Percentiles rank a stretch among this genome's conserved stretches.
Conservation (phyloP, 2,113 vertebrate species). For the Emberiza fucata region DNA sequence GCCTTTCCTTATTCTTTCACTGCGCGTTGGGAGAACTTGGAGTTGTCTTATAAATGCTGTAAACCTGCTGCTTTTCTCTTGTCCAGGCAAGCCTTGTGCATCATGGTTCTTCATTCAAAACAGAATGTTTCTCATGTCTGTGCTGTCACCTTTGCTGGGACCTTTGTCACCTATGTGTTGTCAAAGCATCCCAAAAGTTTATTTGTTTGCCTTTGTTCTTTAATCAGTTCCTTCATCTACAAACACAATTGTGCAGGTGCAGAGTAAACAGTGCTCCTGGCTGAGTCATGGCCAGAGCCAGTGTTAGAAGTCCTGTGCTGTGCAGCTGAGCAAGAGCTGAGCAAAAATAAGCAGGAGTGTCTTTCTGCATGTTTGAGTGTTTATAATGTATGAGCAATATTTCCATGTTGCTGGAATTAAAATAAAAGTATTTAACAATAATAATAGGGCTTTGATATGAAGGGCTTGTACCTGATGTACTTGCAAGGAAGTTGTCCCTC, state of each 20-base stretch:
- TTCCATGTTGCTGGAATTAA: not conserved
- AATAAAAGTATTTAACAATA: not conserved
- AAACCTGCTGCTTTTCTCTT: not conserved
- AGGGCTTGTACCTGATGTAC: not conserved
- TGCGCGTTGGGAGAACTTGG: not conserved
- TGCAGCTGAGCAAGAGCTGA: not conserved
- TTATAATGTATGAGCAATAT: not conserved
- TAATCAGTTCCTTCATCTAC: not conserved
- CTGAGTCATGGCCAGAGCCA: not conserved
- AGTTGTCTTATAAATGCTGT: not conserved
- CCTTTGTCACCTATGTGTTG: not conserved
- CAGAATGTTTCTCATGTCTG: not conserved
- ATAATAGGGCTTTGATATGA: not conserved
- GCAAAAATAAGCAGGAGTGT: not conserved
- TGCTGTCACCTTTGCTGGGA: not conserved
- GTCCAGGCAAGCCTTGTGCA: not conserved
- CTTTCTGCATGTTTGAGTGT: not conserved
- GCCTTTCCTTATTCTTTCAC: not conserved
- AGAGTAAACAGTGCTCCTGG: not conserved
- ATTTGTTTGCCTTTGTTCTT: not conserved
- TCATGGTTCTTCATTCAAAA: not conserved
- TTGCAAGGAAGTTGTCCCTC: not conserved
- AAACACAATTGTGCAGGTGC: not conserved
- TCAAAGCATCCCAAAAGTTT: not conserved
- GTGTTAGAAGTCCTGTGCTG: not conserved